Evolutionary conservation across 92 coral and sea anemone species (phyloP).

Genomic region (Virgularia gustaviana): DNA sequence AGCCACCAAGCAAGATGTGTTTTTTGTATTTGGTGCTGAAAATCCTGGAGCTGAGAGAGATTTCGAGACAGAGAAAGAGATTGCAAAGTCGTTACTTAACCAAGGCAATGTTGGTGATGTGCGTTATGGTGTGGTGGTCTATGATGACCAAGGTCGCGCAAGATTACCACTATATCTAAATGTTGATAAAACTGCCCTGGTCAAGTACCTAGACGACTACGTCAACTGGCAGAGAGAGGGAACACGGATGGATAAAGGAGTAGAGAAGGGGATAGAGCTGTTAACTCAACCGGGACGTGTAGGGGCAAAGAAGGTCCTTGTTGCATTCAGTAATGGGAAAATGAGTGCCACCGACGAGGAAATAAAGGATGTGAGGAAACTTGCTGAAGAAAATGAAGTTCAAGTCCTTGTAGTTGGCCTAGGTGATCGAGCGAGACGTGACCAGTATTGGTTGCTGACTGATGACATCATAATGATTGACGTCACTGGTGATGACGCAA

Average conservation of each 20-base stretch:
- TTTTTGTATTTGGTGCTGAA: slow-evolving; percentile 44
- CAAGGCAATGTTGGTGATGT: slow-evolving; percentile 49
- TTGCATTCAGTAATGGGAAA: slow-evolving; percentile 55
- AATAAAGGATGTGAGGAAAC: slow-evolving; percentile 45
- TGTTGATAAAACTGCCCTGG: slow-evolving; percentile 26
- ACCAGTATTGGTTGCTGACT: slow-evolving; percentile 46
- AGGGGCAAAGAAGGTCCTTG: slow-evolving; percentile 57
- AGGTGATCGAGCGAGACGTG: slow-evolving; percentile 55
- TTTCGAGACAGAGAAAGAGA: slow-evolving; percentile 59
- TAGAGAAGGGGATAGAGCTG: slow-evolving; percentile 31
- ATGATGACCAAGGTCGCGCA: slow-evolving; percentile 12
- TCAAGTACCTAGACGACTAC: slow-evolving; percentile 24
- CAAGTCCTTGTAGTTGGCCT: slow-evolving; percentile 60
- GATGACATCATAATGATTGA: slow-evolving; percentile 59
- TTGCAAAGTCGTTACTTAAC: slow-evolving; percentile 48
- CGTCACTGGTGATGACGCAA: slow-evolving; percentile 42
- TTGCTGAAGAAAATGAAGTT: slow-evolving; percentile 46
- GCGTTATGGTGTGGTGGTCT: slow-evolving; percentile 26
- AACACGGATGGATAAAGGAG: slow-evolving; percentile 42
- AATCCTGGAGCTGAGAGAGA: slow-evolving; percentile 48
- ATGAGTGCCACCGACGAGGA: slow-evolving; percentile 49
- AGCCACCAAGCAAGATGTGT: slow-evolving; percentile 5
- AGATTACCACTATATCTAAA: slow-evolving; percentile 3
- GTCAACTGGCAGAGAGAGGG: slow-evolving; percentile 44
- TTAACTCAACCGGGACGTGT: slow-evolving; percentile 44